Evolutionary conservation across 1,140 invertebrate species (phyloP).

Genomic region (Eueides isabella): DNA sequence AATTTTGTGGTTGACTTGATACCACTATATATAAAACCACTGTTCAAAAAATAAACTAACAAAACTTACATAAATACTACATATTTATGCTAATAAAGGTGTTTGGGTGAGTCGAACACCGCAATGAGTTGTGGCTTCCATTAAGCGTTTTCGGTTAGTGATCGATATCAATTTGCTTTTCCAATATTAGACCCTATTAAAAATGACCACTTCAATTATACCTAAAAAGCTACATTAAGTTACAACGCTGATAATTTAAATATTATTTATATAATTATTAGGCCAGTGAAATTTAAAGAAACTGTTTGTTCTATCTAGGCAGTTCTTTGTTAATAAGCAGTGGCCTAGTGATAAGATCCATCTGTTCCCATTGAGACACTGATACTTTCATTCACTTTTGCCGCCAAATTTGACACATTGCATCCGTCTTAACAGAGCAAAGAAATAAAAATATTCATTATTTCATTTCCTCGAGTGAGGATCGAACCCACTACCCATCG

Average conservation of each 20-base stretch:
- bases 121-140: background rate
- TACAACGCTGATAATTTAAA: background rate
- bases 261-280: too few species aligned
- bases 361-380: too few species aligned
- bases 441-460: too few species aligned
- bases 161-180: background rate
- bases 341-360: too few species aligned
- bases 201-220: background rate
- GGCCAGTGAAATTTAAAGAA: too few species aligned
- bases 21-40: background rate
- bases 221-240: background rate
- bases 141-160: background rate
- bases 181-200: slow-evolving; percentile 8
- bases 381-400: too few species aligned
- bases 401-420: too few species aligned
- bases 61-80: background rate
- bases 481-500: too few species aligned
- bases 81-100: slow-evolving; percentile 2
- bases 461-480: too few species aligned
- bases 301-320: too few species aligned
- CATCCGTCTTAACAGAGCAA: too few species aligned
- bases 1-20: background rate
- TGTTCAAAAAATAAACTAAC: background rate
- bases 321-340: too few species aligned
- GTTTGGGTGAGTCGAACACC: background rate